Percentiles rank a stretch among this genome's conserved stretches.
Evolutionary conservation across 2,797 vertebrate species (phyloP).

Genomic region (Margarornis squamiger): DNA sequence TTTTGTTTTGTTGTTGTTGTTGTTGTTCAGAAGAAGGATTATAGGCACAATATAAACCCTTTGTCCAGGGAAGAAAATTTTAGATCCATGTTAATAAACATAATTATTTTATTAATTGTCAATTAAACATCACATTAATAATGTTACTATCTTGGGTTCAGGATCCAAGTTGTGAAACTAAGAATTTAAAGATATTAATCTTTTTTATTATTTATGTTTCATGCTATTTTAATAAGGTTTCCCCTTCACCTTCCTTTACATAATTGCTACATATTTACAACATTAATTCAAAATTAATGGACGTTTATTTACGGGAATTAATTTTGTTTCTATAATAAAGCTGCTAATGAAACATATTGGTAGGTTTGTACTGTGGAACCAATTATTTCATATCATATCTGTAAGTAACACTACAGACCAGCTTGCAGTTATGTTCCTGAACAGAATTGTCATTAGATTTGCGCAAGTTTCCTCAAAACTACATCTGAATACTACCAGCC

Average conservation of each 20-base stretch:
- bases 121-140: constrained; percentile 40
- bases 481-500: background rate
- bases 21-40: background rate
- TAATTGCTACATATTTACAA: constrained; percentile 33
- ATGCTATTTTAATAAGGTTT: constrained; percentile 40
- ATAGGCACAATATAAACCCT: background rate
- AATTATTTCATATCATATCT: constrained; percentile 25
- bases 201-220: constrained; percentile 37
- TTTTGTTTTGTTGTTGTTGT: background rate
- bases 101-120: constrained; percentile 11
- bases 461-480: background rate
- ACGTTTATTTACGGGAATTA: constrained; percentile 29
- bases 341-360: constrained; percentile 27
- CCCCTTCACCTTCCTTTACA: constrained; percentile 30
- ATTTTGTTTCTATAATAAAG: constrained; percentile 49
- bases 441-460: background rate
- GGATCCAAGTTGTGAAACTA: background rate
- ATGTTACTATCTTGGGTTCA: background rate
- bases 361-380: background rate
- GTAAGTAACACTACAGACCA: constrained; percentile 3
- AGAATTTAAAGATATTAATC: constrained; percentile 27
- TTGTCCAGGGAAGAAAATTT: background rate
- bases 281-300: constrained; percentile 44
- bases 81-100: background rate
- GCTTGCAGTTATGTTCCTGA: background rate